Conservation (phyloP, 1,140 invertebrate species). For the Diplogasteroides magnus region DNA sequence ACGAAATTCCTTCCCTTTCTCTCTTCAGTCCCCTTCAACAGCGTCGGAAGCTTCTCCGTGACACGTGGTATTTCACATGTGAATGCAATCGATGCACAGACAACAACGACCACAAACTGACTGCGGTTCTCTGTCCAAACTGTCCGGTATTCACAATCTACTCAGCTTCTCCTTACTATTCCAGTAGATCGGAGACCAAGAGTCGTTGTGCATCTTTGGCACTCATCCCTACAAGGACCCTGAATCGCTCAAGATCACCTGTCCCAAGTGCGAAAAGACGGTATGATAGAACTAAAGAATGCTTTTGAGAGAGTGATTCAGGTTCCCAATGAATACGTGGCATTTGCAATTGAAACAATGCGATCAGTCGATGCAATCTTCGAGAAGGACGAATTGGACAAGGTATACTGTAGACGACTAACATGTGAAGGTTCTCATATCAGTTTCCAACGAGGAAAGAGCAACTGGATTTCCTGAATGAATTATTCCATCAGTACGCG, state of each 20-base stretch:
- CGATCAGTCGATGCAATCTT: neutral
- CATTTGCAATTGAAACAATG: neutral
- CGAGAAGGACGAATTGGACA: neutral
- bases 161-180: neutral
- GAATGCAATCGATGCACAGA: constrained; percentile 48
- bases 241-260: constrained; percentile 1
- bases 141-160: neutral
- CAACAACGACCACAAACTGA: constrained; percentile 43
- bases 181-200: neutral
- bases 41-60: constrained; percentile 47
- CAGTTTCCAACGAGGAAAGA: neutral
- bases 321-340: neutral
- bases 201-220: constrained; percentile 13
- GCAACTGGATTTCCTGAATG: neutral
- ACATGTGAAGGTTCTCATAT: neutral
- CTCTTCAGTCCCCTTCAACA: constrained; percentile 33
- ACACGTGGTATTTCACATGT: constrained; percentile 53
- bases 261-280: constrained; percentile 8
- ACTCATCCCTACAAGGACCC: constrained; percentile 9
- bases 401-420: neutral
- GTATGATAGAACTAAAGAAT: neutral
- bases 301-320: neutral
- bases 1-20: neutral
- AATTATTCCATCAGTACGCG: neutral
- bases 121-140: constrained; percentile 40